Percentiles rank a stretch among this genome's conserved stretches.
These are phyloP conservation scores for Enoplosus armatus DNA, from an alignment of 2,797 vertebrate species.

Conservation along the genomic window DNA sequence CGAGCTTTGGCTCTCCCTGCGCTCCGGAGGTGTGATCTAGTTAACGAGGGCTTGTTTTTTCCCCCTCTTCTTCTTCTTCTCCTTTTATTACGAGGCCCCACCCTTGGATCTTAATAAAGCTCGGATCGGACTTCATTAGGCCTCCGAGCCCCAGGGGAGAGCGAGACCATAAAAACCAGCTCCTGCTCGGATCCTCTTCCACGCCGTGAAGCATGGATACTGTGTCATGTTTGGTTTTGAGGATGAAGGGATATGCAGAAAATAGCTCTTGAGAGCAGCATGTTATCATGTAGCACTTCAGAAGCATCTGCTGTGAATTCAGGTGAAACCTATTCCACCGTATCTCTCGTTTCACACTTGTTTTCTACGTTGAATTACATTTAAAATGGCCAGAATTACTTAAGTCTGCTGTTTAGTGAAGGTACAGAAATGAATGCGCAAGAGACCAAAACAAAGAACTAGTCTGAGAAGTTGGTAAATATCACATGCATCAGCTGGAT, in stretches of 20 bases:
- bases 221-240: slow-evolving; percentile 60
- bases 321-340: not conserved
- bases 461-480: slow-evolving; percentile 6
- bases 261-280: slow-evolving; percentile 41
- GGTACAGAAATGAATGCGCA: not conserved
- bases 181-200: slow-evolving; percentile 56
- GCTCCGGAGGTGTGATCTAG: slow-evolving; percentile 61
- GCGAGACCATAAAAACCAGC: slow-evolving; percentile 53
- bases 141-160: slow-evolving; percentile 65
- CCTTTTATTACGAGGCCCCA: slow-evolving; percentile 56
- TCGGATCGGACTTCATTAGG: slow-evolving; percentile 78
- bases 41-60: slow-evolving; percentile 65
- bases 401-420: slow-evolving; percentile 7
- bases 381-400: not conserved
- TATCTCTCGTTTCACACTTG: slow-evolving; percentile 15
- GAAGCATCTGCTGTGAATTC: slow-evolving; percentile 44
- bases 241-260: slow-evolving; percentile 59
- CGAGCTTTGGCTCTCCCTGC: slow-evolving; percentile 41
- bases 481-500: slow-evolving; percentile 7
- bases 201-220: slow-evolving; percentile 65
- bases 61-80: not conserved
- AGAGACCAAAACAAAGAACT: slow-evolving; percentile 4
- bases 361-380: not conserved
- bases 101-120: slow-evolving; percentile 78
- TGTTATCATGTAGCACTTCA: slow-evolving; percentile 48